phyloP scores from a whole-genome alignment of 2,797 vertebrate species.

The Cyprinella venusta region DNA sequence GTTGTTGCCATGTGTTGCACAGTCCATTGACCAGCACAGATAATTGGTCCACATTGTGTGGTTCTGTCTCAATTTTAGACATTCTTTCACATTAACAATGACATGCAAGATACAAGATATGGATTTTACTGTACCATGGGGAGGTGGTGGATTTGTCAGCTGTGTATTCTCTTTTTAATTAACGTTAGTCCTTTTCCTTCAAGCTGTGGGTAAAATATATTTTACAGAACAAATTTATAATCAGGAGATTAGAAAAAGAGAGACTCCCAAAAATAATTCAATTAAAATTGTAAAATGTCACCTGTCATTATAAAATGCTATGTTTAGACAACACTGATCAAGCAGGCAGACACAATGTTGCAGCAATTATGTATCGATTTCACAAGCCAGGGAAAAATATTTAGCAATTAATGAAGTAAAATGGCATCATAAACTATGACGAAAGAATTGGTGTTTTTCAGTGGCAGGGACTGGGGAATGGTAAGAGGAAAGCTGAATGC shows the following conservation, averaged over 20 bases:
- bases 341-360: neutral
- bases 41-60: neutral
- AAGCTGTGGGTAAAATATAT: neutral
- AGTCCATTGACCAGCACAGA: neutral
- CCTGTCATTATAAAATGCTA: neutral
- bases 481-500: too few relatives aligned
- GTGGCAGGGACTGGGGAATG: neutral
- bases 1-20: neutral
- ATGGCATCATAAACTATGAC: neutral
- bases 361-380: too few relatives aligned
- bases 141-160: neutral
- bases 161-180: neutral
- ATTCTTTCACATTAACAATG: neutral
- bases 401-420: neutral
- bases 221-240: neutral
- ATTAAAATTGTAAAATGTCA: neutral
- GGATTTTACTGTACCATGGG: neutral
- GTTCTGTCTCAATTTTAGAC: neutral
- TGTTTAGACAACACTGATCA: neutral
- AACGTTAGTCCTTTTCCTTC: neutral
- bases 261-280: neutral
- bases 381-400: neutral
- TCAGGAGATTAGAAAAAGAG: neutral
- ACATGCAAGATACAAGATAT: neutral
- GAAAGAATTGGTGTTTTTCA: neutral